phyloP scores from a whole-genome alignment of 2,888 invertebrate species.

The Yponomeuta malinellus region DNA sequence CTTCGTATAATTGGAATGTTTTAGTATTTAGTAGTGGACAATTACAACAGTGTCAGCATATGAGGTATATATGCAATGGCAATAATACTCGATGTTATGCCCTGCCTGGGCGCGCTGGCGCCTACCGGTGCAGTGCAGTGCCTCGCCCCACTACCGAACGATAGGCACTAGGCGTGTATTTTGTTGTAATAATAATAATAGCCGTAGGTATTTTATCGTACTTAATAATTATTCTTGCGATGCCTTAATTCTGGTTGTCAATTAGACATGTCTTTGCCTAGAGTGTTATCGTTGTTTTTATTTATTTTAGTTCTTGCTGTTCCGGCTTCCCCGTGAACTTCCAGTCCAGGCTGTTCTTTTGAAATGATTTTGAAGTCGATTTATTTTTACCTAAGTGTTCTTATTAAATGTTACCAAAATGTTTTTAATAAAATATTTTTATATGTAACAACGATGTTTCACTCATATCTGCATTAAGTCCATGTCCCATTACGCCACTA shows the following conservation, averaged over 20 bases:
- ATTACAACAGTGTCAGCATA: slow-evolving; percentile 60
- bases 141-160: slow-evolving; percentile 41
- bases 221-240: slow-evolving; percentile 77
- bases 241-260: slow-evolving; percentile 78
- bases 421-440: slow-evolving; percentile 79
- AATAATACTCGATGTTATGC: slow-evolving; percentile 71
- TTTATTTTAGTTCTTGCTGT: slow-evolving; percentile 66
- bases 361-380: slow-evolving; percentile 76
- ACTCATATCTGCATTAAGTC: slow-evolving; percentile 23
- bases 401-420: slow-evolving; percentile 79
- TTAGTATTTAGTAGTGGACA: slow-evolving; percentile 72
- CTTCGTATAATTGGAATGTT: slow-evolving; percentile 76
- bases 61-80: slow-evolving; percentile 60
- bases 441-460: slow-evolving; percentile 63
- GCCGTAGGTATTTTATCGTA: slow-evolving; percentile 75
- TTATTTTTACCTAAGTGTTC: slow-evolving; percentile 79
- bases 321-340: slow-evolving; percentile 76
- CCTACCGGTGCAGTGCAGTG: slow-evolving; percentile 17
- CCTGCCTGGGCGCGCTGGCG: slow-evolving; percentile 50
- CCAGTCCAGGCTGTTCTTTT: slow-evolving; percentile 77
- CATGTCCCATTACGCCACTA: no score
- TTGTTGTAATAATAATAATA: slow-evolving; percentile 76
- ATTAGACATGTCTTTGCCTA: slow-evolving; percentile 76
- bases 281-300: slow-evolving; percentile 74
- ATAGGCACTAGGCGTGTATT: slow-evolving; percentile 65